Evolutionary conservation across 2,888 invertebrate species (phyloP), one percentile per base, ranked within the genome.

Genomic region (Lasiommata megera): DNA sequence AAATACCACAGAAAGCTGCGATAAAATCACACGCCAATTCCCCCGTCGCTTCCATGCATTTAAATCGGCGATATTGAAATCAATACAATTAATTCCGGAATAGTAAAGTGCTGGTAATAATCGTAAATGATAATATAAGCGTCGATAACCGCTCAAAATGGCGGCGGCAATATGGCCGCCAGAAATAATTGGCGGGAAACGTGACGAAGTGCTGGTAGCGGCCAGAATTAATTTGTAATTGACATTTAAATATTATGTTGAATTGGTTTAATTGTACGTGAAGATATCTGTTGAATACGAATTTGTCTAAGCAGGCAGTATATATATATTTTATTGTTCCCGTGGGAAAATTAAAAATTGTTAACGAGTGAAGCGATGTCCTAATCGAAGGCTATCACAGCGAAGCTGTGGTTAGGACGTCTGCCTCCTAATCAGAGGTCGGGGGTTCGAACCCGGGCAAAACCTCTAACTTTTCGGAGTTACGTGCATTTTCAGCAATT

Each of bases 61-160:
- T 51, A 59, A 59, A 59, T 59, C 46, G 58, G 17, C 47, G 17
- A 47, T 47, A 46, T 56, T 41, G 46, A 50, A 40, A 59, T 59
- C 46, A 46, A 59, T 58, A 56, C 65, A 64, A 67, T 66, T 63
- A 65, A 67, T 67, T 66, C 64, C 60, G 62, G 58, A 63, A 64
- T 67, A 61, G 67, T 54, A 67, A 55, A 61, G 54, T 53, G 55
- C 57, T 28, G 50, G 63, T 67, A 63, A 71, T 70, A 71, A 68
- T 66, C 72, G 69, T 74, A 70, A 73, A 73, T 67, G 72, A 70
- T 69, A 69, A 72, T 74, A 29, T 44, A 68, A 71, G 67, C 66
- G 62, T 58, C 65, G 63, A 68, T 66, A 67, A 62, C 61, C 38
- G 43, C 28, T 44, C 17, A 36, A 48, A 48, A 55, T 48, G 48